phyloP scores from a whole-genome alignment of 2,797 vertebrate species.

The Onychomys torridus region DNA sequence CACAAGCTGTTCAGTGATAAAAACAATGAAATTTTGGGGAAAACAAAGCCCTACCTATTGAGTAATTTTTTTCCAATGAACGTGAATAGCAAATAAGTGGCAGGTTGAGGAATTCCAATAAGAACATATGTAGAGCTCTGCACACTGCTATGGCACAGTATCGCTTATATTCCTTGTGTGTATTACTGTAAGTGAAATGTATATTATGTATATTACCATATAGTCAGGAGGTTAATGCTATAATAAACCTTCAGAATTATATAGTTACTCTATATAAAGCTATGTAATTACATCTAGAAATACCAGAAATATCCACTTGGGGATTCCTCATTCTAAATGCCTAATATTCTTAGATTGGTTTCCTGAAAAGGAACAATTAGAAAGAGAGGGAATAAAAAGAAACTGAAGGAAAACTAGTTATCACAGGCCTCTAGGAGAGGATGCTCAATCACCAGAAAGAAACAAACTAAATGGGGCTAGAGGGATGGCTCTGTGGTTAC shows the following conservation, averaged over 20 bases:
- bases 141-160: neutral
- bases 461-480: neutral
- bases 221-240: slow-evolving; percentile 33
- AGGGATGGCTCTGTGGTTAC: neutral
- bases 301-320: slow-evolving; percentile 1
- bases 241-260: neutral
- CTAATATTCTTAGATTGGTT: slow-evolving; percentile 3
- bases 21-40: neutral
- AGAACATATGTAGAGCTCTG: neutral
- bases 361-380: slow-evolving; percentile 37
- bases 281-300: neutral
- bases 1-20: neutral
- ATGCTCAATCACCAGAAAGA: neutral
- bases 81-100: slow-evolving; percentile 23
- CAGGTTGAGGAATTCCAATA: slow-evolving; percentile 25
- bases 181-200: neutral
- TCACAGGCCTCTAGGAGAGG: slow-evolving; percentile 5
- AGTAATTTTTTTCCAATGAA: slow-evolving; percentile 3
- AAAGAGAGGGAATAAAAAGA: slow-evolving; percentile 31
- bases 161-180: neutral
- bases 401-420: neutral
- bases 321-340: slow-evolving; percentile 51
- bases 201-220: neutral
- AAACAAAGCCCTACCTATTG: neutral
- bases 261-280: neutral